Base-by-base conservation (phyloP, 2,888 invertebrate species). In the Eremobia ochroleuca region DNA sequence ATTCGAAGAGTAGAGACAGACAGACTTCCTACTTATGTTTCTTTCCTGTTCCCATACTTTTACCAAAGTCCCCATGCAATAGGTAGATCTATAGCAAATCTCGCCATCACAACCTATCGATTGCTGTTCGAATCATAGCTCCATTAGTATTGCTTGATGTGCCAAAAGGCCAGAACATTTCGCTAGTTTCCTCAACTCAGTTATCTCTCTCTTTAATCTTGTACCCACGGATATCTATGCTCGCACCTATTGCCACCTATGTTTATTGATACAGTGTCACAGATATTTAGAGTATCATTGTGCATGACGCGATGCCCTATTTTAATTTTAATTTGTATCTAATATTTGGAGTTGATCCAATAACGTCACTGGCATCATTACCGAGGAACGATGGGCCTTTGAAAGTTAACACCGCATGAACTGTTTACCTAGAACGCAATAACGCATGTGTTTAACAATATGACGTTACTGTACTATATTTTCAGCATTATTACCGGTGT, bases 321-420 rank as follows among this genome's bases (percentile, higher is more conserved):
- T 87, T 85, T 72, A 85, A 86, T 40, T 82, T 81, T 85, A 83
- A 85, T 87, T 75, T 86, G 85, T 85, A 79, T 82, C 74, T 84
- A 83, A 73, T 71, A 68, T 76, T 90, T 92, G 92, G 92, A 90
- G 76, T 18, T 61, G 59, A n/a, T 90, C 91, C 91, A 91, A 90
- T 28, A 61, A 85, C 83, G 88, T 88, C 82, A 86, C 59, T 77
- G 76, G 77, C 80, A 88, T 87, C 87, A 77, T 82, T 85, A 81
- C 84, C 61, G 64, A 68, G 31, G 75, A 72, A 70, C 74, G 76
- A 81, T 74, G 79, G 69, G 83, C 73, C 79, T 90, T 88, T 89
- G 87, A 77, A 84, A 88, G 80, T 88, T 83, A 89, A 90, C 80
- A 83, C 73, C 55, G 82, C 79, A 87, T 86, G 79, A 88, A 87